Evolutionary conservation across 1,140 invertebrate genomes (phyloP), one percentile per base, ranked within the genome.

Genomic region (Phthorimaea operculella): DNA sequence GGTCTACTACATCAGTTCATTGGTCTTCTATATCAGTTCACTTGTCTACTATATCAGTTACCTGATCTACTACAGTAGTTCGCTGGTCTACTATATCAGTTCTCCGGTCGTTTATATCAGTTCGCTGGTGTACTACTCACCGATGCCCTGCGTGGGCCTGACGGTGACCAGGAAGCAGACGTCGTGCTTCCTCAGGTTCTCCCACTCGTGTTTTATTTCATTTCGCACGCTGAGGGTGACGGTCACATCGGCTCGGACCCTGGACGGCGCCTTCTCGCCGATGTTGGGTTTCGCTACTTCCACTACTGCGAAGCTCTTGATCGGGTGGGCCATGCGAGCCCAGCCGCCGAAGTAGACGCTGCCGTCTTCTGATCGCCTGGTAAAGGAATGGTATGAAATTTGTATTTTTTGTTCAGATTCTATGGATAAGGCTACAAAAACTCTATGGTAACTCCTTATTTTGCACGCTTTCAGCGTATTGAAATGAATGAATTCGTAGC

Each of bases 261-360:
- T 83, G 0, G 97, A 96, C 0, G 98, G 98, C 57, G 95, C 92
- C 70, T 94, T 96, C 79, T 99, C 97, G 0, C 98, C 92, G 10
- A 96, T 92, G 76, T 95, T 94, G 0, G 94, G 94, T 71, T 95
- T 95, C 0, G 93, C 92, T 1, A 96, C 94, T 87, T 99, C 96
- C n/a, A 99, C 95, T 14, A 99, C 94, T 10, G 94, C 93, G 86
- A 99, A 99, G 58, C 92, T 92, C 7, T 91, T 88, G 42, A 99
- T 95, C 0, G 96, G 96, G 67, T 98, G 94, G 1, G 98, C 98
- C 98, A 99, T 99, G 59, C 97, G 88, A 0, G 98, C 97, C 97
- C 98, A 99, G 14, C 98, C 98, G 7, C 96, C 96, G 86, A 98
- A 99, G 65, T 95, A 93, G 28, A 92, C 91, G 52, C 89, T 91